phyloP scores from a whole-genome alignment of 2,888 invertebrate genomes.

The Papilio demoleus region DNA sequence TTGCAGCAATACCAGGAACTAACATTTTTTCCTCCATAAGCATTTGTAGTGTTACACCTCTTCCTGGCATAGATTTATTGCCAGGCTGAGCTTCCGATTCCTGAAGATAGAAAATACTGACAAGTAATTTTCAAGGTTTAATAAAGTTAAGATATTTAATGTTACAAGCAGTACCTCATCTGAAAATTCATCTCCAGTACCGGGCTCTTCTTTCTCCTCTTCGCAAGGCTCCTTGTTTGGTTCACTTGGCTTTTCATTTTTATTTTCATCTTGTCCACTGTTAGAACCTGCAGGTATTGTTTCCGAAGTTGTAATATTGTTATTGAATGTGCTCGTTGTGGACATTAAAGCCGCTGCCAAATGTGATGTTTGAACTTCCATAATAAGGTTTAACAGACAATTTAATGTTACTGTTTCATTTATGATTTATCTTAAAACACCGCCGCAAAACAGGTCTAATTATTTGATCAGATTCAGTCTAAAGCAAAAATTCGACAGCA shows the following conservation, averaged over 20 bases:
- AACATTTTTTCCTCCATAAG: conserved; percentile 92
- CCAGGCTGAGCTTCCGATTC: conserved; percentile 77
- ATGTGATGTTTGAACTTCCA: conserved; percentile 79
- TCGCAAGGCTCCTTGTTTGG: conserved; percentile 60
- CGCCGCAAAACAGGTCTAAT: neutral
- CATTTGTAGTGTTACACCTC: conserved; percentile 93
- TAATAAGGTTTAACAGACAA: conserved; percentile 45
- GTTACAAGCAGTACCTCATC: conserved; percentile 66
- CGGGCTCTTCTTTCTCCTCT: conserved; percentile 76
- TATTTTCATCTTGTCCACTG: conserved; percentile 55
- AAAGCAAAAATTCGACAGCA: neutral
- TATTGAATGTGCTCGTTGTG: conserved; percentile 61
- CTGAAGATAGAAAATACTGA: conserved; percentile 53
- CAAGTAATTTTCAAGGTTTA: neutral
- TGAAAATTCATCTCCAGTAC: conserved; percentile 76
- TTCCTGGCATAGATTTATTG: conserved; percentile 80
- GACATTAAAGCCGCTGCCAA: conserved; percentile 79
- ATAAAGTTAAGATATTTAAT: neutral
- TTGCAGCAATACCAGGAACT: conserved; percentile 91
- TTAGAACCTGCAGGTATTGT: conserved; percentile 45
- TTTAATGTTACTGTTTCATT: neutral
- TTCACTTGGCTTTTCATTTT: conserved; percentile 61
- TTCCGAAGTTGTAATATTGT: conserved; percentile 51
- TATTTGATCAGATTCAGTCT: neutral
- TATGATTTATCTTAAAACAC: neutral